Evolutionary conservation across 2,888 invertebrate genomes (phyloP).

Genomic region (Lysandra bellargus): DNA sequence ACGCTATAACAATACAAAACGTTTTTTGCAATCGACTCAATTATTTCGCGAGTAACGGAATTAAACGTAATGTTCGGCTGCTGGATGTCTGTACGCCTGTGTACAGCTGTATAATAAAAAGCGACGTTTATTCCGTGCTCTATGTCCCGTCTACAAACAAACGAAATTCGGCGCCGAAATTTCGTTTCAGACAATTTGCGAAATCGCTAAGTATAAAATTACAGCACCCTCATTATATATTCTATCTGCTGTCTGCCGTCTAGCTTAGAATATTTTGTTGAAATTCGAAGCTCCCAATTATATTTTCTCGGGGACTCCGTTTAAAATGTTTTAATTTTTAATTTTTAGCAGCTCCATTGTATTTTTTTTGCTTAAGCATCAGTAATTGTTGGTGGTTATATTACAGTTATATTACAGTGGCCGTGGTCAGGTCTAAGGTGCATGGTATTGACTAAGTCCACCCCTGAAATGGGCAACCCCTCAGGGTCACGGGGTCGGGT

Average conservation of each 20-base stretch:
- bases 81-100: background rate
- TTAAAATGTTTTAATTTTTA: background rate
- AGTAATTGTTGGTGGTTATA: too few species aligned
- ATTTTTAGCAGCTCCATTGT: background rate
- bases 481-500: background rate
- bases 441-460: background rate
- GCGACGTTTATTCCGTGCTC: background rate
- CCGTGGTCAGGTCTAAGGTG: background rate
- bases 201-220: slow-evolving; percentile 11
- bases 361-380: background rate
- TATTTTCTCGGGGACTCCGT: background rate
- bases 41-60: slow-evolving; percentile 6
- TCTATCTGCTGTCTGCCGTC: slow-evolving; percentile 10
- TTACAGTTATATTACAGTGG: too few species aligned
- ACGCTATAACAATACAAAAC: background rate
- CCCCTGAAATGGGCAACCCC: background rate
- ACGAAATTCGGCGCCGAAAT: background rate
- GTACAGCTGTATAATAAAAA: background rate
- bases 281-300: background rate
- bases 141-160: background rate
- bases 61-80: background rate
- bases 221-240: slow-evolving; percentile 15
- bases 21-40: slow-evolving; percentile 6
- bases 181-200: background rate
- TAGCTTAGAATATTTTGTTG: slow-evolving; percentile 9